A percentile compares a stretch with the other conserved stretches of the same genome.
phyloP scores from a whole-genome alignment of 2,113 vertebrate genomes.

The Oplegnathus fasciatus region DNA sequence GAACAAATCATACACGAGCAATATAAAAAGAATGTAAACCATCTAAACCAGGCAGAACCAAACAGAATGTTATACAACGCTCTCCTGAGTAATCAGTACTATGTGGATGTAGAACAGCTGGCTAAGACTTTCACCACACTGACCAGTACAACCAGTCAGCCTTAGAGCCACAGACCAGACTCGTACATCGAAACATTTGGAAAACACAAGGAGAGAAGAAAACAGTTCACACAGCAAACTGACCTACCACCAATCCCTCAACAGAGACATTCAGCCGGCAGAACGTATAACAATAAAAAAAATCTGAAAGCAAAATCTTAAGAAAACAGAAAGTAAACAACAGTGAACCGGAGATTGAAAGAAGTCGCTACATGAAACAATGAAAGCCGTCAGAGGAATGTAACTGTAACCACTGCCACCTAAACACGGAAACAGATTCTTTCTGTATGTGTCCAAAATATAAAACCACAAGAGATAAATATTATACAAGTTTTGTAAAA shows the following conservation, averaged over 20 bases:
- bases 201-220: neutral
- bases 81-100: no score
- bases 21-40: neutral
- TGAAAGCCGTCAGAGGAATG: neutral
- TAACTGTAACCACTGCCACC: neutral
- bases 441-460: neutral
- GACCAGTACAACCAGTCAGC: neutral
- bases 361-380: neutral
- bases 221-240: neutral
- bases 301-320: neutral
- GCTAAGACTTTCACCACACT: neutral
- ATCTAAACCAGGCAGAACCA: neutral
- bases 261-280: neutral
- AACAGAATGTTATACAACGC: neutral
- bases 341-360: neutral
- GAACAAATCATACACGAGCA: neutral
- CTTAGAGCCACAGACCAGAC: neutral
- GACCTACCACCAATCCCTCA: neutral
- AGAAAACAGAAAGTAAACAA: neutral
- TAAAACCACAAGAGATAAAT: neutral
- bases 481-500: neutral
- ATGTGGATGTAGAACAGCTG: neutral
- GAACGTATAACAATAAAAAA: neutral
- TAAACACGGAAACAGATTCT: neutral
- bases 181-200: neutral